A percentile compares a stretch with the other conserved stretches of the same genome.
phyloP scores from a whole-genome alignment of 1,140 invertebrate species.

The Leucophenga varia region DNA sequence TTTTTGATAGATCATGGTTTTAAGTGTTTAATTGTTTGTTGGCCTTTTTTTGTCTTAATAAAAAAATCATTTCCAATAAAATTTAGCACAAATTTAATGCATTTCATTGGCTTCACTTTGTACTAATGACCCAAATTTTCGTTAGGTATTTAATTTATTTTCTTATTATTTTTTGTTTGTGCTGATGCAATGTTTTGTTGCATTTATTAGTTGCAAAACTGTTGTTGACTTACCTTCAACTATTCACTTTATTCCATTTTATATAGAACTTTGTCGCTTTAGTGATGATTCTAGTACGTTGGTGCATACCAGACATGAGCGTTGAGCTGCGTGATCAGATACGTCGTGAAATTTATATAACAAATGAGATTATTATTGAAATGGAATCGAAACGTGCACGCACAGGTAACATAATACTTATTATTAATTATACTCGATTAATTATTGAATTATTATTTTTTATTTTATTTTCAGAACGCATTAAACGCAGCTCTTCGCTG shows the following conservation, averaged over 20 bases:
- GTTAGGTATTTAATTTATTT: no score
- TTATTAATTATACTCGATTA: background rate
- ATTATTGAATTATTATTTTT: background rate
- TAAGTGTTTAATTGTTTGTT: no score
- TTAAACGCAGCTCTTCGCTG: conserved; percentile 30
- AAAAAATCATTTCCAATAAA: no score
- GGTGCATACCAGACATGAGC: conserved; percentile 86
- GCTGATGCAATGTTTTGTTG: conserved; percentile 24
- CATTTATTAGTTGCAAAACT: background rate
- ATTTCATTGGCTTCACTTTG: no score
- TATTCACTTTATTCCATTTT: conserved; percentile 21
- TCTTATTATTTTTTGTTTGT: background rate
- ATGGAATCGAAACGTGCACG: conserved; percentile 69
- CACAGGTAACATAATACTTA: conserved; percentile 24
- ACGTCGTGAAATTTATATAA: conserved; percentile 81
- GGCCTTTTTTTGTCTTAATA: no score
- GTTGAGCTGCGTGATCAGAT: conserved; percentile 75
- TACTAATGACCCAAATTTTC: conserved; percentile 27
- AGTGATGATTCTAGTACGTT: conserved; percentile 79
- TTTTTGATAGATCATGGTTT: no score
- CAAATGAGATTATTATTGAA: conserved; percentile 86
- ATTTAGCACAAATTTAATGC: no score
- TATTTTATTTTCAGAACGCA: conserved; percentile 21
- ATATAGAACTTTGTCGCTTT: conserved; percentile 80
- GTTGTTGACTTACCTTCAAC: no score